phyloP scores from a whole-genome alignment of 2,888 invertebrate genomes.

The Smittia aterrima region DNA sequence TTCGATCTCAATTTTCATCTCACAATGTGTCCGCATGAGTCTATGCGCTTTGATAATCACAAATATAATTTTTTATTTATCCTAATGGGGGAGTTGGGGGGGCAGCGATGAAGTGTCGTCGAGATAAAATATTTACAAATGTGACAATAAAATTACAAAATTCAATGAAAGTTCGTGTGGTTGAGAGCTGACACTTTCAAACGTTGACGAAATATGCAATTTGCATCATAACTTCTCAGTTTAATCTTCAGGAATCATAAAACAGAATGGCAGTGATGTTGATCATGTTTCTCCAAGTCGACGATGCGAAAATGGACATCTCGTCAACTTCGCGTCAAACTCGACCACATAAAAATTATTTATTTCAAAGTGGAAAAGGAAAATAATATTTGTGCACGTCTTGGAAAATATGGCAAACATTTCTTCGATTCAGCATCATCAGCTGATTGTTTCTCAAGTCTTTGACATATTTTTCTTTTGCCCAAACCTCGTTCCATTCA shows the following conservation, averaged over 20 bases:
- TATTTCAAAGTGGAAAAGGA: too few relatives aligned
- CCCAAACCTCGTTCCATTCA: neutral
- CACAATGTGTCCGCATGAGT: neutral
- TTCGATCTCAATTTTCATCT: neutral
- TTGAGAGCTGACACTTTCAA: neutral
- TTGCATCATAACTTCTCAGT: neutral
- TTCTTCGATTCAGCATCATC: neutral
- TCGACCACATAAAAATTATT: neutral
- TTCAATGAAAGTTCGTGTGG: neutral
- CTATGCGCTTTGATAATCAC: neutral
- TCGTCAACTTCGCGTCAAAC: neutral
- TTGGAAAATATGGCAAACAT: constrained; percentile 1
- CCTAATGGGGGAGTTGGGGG: too few relatives aligned
- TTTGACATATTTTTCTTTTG: neutral
- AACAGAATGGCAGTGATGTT: constrained; percentile 2
- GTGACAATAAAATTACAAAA: neutral
- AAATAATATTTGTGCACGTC: neutral
- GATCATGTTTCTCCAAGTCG: neutral
- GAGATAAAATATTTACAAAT: neutral
- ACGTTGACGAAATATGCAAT: constrained; percentile 1
- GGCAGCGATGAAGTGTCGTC: neutral
- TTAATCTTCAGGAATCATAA: neutral
- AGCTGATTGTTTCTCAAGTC: neutral
- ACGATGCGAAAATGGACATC: constrained; percentile 11
- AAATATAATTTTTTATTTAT: neutral